A percentile compares a stretch with the other conserved stretches of the same genome.
phyloP scores from a whole-genome alignment of 2,113 vertebrate genomes.

The Loxodonta africana region DNA sequence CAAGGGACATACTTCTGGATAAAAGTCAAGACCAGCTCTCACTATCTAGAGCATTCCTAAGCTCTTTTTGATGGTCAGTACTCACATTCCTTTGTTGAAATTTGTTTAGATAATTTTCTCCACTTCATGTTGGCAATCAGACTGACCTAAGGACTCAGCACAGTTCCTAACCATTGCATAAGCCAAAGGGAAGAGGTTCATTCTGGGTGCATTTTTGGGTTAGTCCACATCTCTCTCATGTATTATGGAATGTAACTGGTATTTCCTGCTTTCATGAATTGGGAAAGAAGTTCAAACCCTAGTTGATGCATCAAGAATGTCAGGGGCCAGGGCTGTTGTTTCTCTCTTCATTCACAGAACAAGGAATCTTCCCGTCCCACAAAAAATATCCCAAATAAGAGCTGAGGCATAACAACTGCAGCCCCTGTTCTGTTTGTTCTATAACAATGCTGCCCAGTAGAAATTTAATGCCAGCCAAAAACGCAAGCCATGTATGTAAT shows the following conservation, averaged over 20 bases:
- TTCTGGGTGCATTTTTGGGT: constrained; percentile 36
- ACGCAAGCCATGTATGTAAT: background rate
- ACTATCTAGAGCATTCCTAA: background rate
- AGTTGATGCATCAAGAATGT: background rate
- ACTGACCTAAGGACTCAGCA: background rate
- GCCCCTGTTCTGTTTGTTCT: background rate
- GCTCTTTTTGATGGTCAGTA: background rate
- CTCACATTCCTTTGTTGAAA: constrained; percentile 25
- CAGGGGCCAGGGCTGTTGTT: background rate
- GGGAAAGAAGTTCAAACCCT: background rate
- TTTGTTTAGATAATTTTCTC: constrained; percentile 37
- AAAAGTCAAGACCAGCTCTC: background rate
- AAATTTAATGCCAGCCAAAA: background rate
- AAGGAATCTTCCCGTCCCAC: background rate
- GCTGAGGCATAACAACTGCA: background rate
- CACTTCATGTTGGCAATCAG: constrained; percentile 11
- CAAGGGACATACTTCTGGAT: background rate
- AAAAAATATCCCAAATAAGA: background rate
- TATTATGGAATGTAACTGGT: constrained; percentile 62
- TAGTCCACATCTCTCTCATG: constrained; percentile 27
- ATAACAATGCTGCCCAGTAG: background rate
- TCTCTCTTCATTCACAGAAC: background rate
- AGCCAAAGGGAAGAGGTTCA: constrained; percentile 24
- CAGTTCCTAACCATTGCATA: constrained; percentile 27
- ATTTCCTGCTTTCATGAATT: constrained; percentile 66